Evolutionary conservation across 92 coral and sea anemone species (phyloP).

Genomic region (Paragorgia papillata): DNA sequence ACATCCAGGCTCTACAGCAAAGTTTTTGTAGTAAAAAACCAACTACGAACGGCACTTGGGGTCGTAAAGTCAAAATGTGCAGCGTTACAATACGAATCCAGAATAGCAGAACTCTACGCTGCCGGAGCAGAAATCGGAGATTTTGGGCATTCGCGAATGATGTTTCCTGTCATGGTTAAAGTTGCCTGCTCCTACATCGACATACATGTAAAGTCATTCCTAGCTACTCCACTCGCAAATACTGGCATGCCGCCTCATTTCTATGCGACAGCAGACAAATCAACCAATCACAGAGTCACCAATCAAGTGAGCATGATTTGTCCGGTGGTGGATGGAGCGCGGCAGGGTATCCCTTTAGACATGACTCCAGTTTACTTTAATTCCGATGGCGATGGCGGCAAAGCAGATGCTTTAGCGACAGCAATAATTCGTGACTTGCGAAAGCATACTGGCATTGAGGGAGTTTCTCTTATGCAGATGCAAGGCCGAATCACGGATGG

Average conservation of each 20-base stretch:
- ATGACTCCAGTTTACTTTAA: background rate
- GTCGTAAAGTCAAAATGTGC: slow-evolving; percentile 15
- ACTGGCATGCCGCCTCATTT: slow-evolving; percentile 12
- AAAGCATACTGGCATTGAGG: too few relatives aligned
- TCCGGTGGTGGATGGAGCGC: slow-evolving; percentile 8
- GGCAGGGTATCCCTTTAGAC: background rate
- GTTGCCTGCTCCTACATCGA: slow-evolving; percentile 5
- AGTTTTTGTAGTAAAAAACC: too few relatives aligned
- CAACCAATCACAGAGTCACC: too few relatives aligned
- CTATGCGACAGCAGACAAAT: too few relatives aligned
- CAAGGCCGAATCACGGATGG: too few relatives aligned
- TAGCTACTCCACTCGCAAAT: background rate
- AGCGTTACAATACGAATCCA: slow-evolving; percentile 2
- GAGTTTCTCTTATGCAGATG: too few relatives aligned
- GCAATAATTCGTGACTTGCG: background rate
- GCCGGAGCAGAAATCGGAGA: slow-evolving; percentile 18
- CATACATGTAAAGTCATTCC: background rate
- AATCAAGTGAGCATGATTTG: slow-evolving; percentile 9
- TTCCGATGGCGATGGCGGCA: background rate
- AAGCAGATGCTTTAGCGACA: background rate
- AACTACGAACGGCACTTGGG: slow-evolving; percentile 21
- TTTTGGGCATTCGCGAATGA: slow-evolving; percentile 22
- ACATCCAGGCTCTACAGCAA: too few relatives aligned
- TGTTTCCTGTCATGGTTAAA: slow-evolving; percentile 2
- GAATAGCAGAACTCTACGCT: slow-evolving; percentile 2